phyloP scores from a whole-genome alignment of 2,797 vertebrate genomes.

The Antrozous pallidus region DNA sequence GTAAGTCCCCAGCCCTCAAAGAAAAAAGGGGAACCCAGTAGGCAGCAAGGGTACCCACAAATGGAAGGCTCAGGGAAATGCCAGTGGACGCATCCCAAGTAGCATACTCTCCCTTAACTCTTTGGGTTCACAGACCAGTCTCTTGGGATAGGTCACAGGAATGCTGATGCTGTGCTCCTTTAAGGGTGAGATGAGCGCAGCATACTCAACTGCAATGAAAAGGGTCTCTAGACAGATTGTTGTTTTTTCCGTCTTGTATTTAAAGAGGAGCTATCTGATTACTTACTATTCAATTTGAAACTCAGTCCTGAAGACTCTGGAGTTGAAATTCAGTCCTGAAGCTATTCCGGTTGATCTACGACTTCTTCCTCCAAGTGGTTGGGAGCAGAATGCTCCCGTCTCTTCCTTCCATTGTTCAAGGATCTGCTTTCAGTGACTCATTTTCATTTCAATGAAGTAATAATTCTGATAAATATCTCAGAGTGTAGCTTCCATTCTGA shows the following conservation, averaged over 20 bases:
- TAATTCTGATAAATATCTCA: background rate
- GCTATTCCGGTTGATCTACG: background rate
- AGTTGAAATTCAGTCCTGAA: slow-evolving; percentile 10
- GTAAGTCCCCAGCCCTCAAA: background rate
- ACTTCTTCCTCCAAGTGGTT: background rate
- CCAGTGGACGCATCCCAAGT: background rate
- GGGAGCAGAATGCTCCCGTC: background rate
- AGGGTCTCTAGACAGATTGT: background rate
- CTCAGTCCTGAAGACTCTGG: background rate
- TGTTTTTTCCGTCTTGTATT: background rate
- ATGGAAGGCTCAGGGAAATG: background rate
- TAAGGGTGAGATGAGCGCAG: background rate
- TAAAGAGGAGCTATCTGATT: background rate
- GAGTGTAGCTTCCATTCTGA: background rate
- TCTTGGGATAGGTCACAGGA: background rate
- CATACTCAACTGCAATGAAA: background rate
- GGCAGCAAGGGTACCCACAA: background rate
- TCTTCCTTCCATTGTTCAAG: background rate
- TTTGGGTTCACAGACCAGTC: background rate
- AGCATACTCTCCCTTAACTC: background rate
- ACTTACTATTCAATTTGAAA: background rate
- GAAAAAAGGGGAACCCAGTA: background rate
- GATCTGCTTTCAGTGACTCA: background rate
- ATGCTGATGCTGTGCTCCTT: background rate
- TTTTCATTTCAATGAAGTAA: background rate